phyloP scores from a whole-genome alignment of 2,797 vertebrate species.

The Psittacula derbiana region DNA sequence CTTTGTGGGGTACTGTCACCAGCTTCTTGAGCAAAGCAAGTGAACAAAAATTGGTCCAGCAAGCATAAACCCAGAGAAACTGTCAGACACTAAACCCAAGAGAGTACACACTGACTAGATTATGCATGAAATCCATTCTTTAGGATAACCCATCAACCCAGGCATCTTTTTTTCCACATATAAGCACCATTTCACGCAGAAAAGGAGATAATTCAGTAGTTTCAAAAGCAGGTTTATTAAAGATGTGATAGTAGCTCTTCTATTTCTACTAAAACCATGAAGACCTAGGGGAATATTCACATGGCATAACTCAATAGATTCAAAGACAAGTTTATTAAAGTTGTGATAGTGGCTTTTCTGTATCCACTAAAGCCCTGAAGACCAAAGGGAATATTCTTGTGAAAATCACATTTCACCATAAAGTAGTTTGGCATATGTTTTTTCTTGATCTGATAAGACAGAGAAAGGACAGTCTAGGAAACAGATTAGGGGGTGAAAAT shows the following conservation, averaged over 20 bases:
- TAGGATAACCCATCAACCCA: neutral
- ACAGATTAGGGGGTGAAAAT: neutral
- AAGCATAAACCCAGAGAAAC: neutral
- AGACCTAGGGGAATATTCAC: neutral
- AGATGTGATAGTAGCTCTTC: neutral
- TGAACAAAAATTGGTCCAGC: neutral
- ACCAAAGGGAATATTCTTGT: neutral
- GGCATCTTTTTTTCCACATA: neutral
- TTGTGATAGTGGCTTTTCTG: neutral
- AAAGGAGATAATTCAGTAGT: neutral
- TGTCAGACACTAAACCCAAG: neutral
- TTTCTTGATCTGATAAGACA: neutral
- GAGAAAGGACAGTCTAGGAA: neutral
- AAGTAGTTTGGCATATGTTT: neutral
- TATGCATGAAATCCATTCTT: constrained; percentile 15
- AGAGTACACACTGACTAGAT: neutral
- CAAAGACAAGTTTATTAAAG: constrained; percentile 39
- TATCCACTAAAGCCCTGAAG: neutral
- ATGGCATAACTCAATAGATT: constrained; percentile 1
- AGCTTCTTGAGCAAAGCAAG: neutral
- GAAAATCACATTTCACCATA: constrained; percentile 3
- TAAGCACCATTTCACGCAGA: neutral
- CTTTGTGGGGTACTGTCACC: neutral
- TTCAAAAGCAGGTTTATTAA: constrained; percentile 14
- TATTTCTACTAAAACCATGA: neutral